These are phyloP conservation scores for Pseudomyrmex cubaensis DNA, from an alignment of 1,140 invertebrate species.

Conservation along the genomic window DNA sequence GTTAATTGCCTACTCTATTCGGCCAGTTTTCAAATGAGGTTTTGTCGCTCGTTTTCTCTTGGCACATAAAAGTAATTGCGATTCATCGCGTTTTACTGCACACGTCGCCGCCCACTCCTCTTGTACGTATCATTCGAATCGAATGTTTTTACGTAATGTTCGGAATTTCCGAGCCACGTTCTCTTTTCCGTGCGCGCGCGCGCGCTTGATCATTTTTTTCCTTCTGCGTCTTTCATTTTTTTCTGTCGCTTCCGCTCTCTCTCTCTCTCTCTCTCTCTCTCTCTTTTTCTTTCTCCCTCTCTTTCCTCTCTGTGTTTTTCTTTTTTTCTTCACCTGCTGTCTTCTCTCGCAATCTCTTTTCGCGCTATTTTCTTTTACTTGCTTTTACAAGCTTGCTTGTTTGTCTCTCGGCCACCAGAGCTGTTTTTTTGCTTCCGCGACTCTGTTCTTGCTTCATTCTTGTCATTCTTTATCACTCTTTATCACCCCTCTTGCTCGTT, in stretches of 20 bases:
- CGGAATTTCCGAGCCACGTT: background rate
- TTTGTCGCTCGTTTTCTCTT: background rate
- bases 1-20: slow-evolving; percentile 65
- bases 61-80: slow-evolving; percentile 47
- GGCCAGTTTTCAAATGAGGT: slow-evolving; percentile 59
- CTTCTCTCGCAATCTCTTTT: background rate
- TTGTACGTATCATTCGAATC: slow-evolving; percentile 25
- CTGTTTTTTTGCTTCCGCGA: slow-evolving; percentile 5
- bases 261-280: no score
- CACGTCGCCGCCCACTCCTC: background rate
- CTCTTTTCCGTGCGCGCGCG: background rate
- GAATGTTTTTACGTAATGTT: slow-evolving; percentile 7
- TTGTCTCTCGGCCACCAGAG: slow-evolving; percentile 20
- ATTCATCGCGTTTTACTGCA: slow-evolving; percentile 30
- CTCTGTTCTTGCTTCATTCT: slow-evolving; percentile 16
- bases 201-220: background rate
- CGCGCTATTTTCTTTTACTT: slow-evolving; percentile 15
- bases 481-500: background rate
- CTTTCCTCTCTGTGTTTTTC: background rate
- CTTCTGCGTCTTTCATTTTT: background rate
- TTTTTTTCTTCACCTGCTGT: background rate
- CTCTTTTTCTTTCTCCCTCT: background rate
- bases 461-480: slow-evolving; percentile 2
- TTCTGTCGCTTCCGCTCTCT: slow-evolving; percentile 9
- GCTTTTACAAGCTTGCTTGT: slow-evolving; percentile 4